Base-by-base conservation (phyloP, 1,140 invertebrate genomes). In the Papilio glaucus region DNA sequence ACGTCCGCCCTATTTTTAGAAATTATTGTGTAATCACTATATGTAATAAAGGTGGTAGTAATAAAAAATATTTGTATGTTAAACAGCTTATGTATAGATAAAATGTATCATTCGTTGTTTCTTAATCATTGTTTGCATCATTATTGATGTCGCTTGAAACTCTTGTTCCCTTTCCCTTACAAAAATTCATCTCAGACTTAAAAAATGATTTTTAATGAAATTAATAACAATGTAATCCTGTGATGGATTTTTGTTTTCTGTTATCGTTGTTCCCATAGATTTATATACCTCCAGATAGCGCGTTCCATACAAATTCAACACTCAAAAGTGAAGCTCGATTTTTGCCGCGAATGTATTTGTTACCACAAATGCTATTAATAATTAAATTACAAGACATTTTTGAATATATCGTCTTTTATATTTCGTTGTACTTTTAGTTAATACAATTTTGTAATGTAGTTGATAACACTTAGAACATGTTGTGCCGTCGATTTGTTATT, bases 1-100 rank as follows among this genome's bases (percentile, higher is more conserved):
- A 89, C 85, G 75, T 81, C 83, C 85, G 84, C 84, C 86, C 84
- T 92, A 89, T 90, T 90, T 90, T 90, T 92, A 90, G 86, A 89
- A 73, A 72, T 76, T 84, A 74, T 71, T 63, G 71, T 72, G 53
- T 67, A 72, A 71, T 73, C 73, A 41, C 37, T 70, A 74, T 76
- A 72, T 57, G 67, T 41, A 67, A 69, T 15, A 53, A 49, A 53
- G 53, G 53, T 18, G 9, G 15, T 69, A 69, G 67, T 53, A 9
- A 45, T 69, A 33, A 53, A 53, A 38, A 24, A 15, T 33, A 33
- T 62, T 37, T 62, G 12, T 53, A 53, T 49, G 24, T 29, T 18
- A 26, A 68, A 42, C 38, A 42, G 62, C 62, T 65, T 49, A 68
- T 29, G 15, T 69, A 53, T 69, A 69, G 24, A 49, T 68, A 45